phyloP scores from a whole-genome alignment of 2,113 vertebrate genomes.

The Ondatra zibethicus region DNA sequence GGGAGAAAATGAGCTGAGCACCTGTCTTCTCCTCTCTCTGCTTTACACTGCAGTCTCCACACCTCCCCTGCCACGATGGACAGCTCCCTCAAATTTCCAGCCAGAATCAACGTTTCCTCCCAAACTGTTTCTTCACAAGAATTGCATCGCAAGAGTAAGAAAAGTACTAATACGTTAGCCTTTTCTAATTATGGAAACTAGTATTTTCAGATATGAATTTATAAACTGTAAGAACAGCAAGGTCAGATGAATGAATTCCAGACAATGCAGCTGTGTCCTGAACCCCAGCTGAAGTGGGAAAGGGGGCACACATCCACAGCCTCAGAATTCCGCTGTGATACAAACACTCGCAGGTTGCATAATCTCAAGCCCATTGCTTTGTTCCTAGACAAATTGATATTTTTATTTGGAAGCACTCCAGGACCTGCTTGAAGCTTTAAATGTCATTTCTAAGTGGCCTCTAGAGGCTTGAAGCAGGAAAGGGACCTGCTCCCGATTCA shows the following conservation, averaged over 20 bases:
- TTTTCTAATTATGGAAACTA: slow-evolving; percentile 1
- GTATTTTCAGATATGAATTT: slow-evolving; percentile 29
- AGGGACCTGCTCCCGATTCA: not conserved
- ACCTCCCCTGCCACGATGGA: not conserved
- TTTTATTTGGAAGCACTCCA: slow-evolving; percentile 48
- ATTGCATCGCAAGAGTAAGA: not conserved
- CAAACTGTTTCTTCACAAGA: not conserved
- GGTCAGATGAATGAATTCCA: not conserved
- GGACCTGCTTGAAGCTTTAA: slow-evolving; percentile 25
- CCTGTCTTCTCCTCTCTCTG: not conserved
- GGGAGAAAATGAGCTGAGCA: not conserved
- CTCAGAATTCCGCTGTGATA: not conserved
- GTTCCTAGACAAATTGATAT: slow-evolving; percentile 18
- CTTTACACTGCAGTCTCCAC: too few relatives aligned
- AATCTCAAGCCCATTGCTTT: slow-evolving; percentile 52
- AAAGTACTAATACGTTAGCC: not conserved
- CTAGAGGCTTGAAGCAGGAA: slow-evolving; percentile 12
- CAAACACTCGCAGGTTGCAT: slow-evolving; percentile 24
- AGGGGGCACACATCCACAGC: not conserved
- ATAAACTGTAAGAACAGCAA: slow-evolving; percentile 8
- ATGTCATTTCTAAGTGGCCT: slow-evolving; percentile 46
- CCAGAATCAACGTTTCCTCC: not conserved
- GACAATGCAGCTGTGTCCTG: not conserved
- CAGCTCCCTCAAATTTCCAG: not conserved
- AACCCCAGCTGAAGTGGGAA: not conserved